Percentiles rank a stretch among this genome's conserved stretches.
Conservation (phyloP, 2,113 vertebrate species). For the Lipophrys pholis region DNA sequence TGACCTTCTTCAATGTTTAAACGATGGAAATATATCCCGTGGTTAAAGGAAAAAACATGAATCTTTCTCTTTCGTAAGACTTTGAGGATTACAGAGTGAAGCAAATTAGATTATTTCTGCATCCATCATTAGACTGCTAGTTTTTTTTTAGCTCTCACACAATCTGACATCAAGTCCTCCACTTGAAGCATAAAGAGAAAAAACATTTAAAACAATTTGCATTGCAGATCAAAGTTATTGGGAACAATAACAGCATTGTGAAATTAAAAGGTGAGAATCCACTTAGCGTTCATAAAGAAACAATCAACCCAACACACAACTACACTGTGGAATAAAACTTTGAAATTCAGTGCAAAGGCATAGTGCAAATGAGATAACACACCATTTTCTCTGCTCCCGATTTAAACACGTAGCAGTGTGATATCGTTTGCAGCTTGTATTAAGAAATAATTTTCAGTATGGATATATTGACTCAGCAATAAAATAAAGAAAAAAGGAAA, state of each 20-base stretch:
- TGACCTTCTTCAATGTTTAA: constrained; percentile 37
- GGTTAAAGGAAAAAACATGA: no score
- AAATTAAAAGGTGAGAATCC: no score
- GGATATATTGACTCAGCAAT: no score
- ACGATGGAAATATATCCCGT: neutral
- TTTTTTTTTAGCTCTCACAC: neutral
- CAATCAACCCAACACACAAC: constrained; percentile 12
- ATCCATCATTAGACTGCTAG: constrained; percentile 1
- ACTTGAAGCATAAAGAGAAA: neutral
- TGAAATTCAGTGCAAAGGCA: neutral
- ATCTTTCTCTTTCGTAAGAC: no score
- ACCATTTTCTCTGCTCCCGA: constrained; percentile 14
- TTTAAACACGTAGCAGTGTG: constrained; percentile 1
- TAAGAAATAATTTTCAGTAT: constrained; percentile 4
- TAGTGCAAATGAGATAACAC: constrained; percentile 1
- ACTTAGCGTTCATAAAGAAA: constrained; percentile 9
- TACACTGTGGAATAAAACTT: neutral
- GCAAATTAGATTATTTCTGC: neutral
- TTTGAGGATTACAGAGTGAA: neutral
- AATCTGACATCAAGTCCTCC: neutral
- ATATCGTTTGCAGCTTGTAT: neutral
- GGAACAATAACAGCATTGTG: no score
- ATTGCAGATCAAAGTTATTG: neutral
- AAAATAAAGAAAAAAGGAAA: no score
- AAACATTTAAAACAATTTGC: no score